Base-by-base conservation (phyloP, 2,113 vertebrate species). In the Ptychochromis oligacanthus region DNA sequence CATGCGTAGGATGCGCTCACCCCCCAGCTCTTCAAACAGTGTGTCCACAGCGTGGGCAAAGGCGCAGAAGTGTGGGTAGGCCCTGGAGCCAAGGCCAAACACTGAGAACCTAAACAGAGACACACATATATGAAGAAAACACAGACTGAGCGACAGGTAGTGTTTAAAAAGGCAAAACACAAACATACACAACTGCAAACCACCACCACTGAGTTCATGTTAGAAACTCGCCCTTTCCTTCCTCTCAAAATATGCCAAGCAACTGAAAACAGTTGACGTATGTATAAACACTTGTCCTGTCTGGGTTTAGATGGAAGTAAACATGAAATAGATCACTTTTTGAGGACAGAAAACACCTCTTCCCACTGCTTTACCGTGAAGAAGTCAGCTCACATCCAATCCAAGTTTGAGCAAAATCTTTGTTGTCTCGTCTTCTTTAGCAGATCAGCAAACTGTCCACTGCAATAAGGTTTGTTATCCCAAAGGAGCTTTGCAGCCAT, bases 11-110 rank as follows among this genome's bases (percentile, higher is more conserved):
- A 99, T 99, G 79, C 98, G 95, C 85, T 99, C 98, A 22, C 98
- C 98, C 0, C 98, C 98, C 40, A 99, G 94, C 94, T 99, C 98
- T 80, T 98, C 98, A 91, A 99, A 96, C 67, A 99, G 96, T 3
- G 98, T 99, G 95, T 99, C 98, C 93, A 99, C 96, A 0, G 98
- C 98, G 2, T 98, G 98, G 93, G 97, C 98, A 80, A 99, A 99
- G 89, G 98, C 98, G 72, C 98, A 99, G 96, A 99, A 99, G 88
- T 99, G 98, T 65, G 98, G 98, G 87, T 99, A 99, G 7, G 98
- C 98, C 26, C 98, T 95, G 0, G 98, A 99, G 65, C 98, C 98
- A 77, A 99, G 97, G 92, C 98, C 98, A 24, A 99, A 99, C 89
- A 97, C 98, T 0, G 98, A 99, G 93, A 99, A 99, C 94, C 98